phyloP scores from a whole-genome alignment of 2,888 invertebrate genomes.

The Caenorhabditis wallacei region DNA sequence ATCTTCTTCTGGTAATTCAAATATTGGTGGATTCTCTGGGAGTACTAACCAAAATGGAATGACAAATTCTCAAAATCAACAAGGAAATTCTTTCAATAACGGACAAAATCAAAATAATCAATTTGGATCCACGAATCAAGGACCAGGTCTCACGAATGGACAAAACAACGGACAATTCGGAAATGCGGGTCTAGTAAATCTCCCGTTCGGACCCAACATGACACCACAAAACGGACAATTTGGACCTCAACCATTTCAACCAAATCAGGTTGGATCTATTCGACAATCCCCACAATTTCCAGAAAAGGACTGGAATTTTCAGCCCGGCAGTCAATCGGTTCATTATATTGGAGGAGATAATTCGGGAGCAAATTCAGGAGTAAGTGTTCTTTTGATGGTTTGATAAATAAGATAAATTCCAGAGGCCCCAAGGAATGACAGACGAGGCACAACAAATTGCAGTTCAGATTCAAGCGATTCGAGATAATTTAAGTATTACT shows the following conservation, averaged over 20 bases:
- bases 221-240: constrained; percentile 3
- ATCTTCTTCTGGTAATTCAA: too few species aligned
- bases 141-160: neutral
- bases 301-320: constrained; percentile 54
- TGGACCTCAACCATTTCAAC: constrained; percentile 29
- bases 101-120: neutral
- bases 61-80: neutral
- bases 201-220: constrained; percentile 41
- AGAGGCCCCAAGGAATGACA: constrained; percentile 31
- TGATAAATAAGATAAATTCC: too few species aligned
- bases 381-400: constrained; percentile 2
- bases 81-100: neutral
- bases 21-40: too few species aligned
- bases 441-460: constrained; percentile 54
- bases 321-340: constrained; percentile 52
- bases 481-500: constrained; percentile 51
- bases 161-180: constrained; percentile 4
- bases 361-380: neutral
- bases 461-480: constrained; percentile 61
- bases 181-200: neutral
- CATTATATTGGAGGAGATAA: constrained; percentile 41
- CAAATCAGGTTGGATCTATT: constrained; percentile 35
- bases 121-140: neutral
- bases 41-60: neutral
- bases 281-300: constrained; percentile 31